phyloP scores from a whole-genome alignment of 2,113 vertebrate species.

The Percopsis transmontana region DNA sequence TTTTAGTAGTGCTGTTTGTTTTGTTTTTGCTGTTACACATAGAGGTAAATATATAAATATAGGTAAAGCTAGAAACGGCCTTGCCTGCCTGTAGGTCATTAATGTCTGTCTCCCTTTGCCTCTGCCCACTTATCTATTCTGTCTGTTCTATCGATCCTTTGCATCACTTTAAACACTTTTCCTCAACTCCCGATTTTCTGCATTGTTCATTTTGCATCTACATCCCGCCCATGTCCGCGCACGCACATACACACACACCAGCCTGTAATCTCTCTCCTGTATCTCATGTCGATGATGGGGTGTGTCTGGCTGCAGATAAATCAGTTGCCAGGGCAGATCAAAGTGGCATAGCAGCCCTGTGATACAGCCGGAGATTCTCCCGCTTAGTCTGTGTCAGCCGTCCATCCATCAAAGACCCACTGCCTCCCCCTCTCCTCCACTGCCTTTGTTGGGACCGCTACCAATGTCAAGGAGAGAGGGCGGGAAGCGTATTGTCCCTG shows the following conservation, averaged over 20 bases:
- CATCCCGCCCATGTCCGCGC: background rate
- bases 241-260: background rate
- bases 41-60: no score
- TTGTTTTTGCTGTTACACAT: no score
- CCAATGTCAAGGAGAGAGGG: conserved; percentile 11
- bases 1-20: no score
- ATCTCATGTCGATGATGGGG: conserved; percentile 51
- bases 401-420: conserved; percentile 44
- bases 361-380: conserved; percentile 33
- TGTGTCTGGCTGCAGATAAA: conserved; percentile 51
- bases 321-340: conserved; percentile 46
- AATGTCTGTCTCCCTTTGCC: no score
- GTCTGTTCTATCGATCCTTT: no score
- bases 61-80: no score
- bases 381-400: conserved; percentile 23
- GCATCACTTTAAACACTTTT: no score
- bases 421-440: conserved; percentile 15
- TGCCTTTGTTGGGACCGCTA: conserved; percentile 33
- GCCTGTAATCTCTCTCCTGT: conserved; percentile 51
- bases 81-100: no score
- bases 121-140: no score
- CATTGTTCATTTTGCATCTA: no score
- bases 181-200: no score
- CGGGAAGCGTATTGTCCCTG: background rate
- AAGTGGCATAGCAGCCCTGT: conserved; percentile 41